Percentiles rank a stretch among this genome's conserved stretches.
Evolutionary conservation across 2,888 invertebrate genomes (phyloP).

Genomic region (Drosophila cognata): DNA sequence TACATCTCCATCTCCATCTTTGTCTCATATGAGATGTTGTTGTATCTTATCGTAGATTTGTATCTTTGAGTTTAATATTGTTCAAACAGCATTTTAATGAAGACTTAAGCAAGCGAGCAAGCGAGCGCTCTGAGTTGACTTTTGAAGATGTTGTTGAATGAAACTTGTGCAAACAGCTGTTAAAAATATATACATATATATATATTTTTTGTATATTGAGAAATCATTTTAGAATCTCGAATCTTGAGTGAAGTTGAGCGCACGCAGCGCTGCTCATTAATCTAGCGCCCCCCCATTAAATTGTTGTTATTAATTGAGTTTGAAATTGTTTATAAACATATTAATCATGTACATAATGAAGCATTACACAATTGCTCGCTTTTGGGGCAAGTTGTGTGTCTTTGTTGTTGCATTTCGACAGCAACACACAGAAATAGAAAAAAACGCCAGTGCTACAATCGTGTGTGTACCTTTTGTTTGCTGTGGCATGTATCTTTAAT

Average conservation of each 20-base stretch:
- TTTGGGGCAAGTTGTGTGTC: slow-evolving; percentile 32
- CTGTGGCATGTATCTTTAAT: slow-evolving; percentile 41
- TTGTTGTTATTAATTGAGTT: slow-evolving; percentile 72
- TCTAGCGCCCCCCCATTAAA: slow-evolving; percentile 49
- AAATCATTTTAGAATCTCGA: neutral
- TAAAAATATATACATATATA: neutral
- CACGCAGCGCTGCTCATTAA: slow-evolving; percentile 43
- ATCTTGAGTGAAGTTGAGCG: neutral
- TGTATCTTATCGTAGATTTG: slow-evolving; percentile 76
- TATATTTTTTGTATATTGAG: neutral
- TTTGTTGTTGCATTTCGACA: slow-evolving; percentile 16
- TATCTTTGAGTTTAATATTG: slow-evolving; percentile 75
- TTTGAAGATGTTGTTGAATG: neutral
- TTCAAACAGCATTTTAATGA: slow-evolving; percentile 76
- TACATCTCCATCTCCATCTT: neutral
- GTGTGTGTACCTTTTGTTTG: slow-evolving; percentile 32
- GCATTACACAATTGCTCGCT: slow-evolving; percentile 66
- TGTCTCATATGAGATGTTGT: slow-evolving; percentile 9
- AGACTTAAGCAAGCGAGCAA: slow-evolving; percentile 65
- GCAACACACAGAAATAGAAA: neutral
- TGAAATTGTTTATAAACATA: slow-evolving; percentile 78
- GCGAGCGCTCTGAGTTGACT: neutral
- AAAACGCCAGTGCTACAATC: slow-evolving; percentile 15
- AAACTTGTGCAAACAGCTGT: slow-evolving; percentile 31
- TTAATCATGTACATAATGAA: slow-evolving; percentile 77